Conservation (phyloP, 2,888 invertebrate species). For the Cephus pulcher region DNA sequence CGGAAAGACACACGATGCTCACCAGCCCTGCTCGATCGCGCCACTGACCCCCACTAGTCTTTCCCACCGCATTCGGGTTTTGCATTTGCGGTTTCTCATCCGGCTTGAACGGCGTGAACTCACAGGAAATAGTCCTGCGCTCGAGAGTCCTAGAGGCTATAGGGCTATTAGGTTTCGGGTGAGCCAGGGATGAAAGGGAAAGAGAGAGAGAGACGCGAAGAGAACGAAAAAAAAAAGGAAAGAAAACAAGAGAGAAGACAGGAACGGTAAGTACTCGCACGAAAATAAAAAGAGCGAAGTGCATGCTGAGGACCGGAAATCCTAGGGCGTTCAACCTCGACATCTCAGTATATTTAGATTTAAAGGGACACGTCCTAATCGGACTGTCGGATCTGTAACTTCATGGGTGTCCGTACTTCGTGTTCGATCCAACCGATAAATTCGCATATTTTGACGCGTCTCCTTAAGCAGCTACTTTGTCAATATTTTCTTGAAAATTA, state of each 20-base stretch:
- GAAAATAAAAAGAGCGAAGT: conserved; percentile 12
- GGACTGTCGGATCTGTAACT: too few relatives aligned
- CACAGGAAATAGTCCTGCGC: conserved; percentile 63
- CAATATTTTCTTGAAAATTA: too few relatives aligned
- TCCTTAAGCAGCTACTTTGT: too few relatives aligned
- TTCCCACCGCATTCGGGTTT: conserved; percentile 25
- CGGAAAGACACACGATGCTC: too few relatives aligned
- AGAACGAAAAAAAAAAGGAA: conserved; percentile 36
- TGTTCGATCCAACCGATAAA: too few relatives aligned
- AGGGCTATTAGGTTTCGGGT: conserved; percentile 63
- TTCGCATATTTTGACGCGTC: too few relatives aligned
- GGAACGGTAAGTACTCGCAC: background rate
- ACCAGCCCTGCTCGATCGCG: too few relatives aligned
- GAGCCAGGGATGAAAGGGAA: conserved; percentile 21
- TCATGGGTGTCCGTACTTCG: too few relatives aligned
- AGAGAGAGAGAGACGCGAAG: conserved; percentile 29
- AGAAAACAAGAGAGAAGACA: conserved; percentile 34
- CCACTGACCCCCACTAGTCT: too few relatives aligned
- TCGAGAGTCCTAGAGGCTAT: conserved; percentile 58
- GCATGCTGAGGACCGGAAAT: conserved; percentile 58
- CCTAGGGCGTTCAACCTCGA: conserved; percentile 62
- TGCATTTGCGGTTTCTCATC: conserved; percentile 63
- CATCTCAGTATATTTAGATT: conserved; percentile 55
- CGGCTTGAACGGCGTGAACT: conserved; percentile 47
- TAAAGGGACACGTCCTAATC: conserved; percentile 45